Evolutionary conservation across 2,888 invertebrate genomes (phyloP), one percentile per base, ranked within the genome.

Genomic region (Congeria kusceri): DNA sequence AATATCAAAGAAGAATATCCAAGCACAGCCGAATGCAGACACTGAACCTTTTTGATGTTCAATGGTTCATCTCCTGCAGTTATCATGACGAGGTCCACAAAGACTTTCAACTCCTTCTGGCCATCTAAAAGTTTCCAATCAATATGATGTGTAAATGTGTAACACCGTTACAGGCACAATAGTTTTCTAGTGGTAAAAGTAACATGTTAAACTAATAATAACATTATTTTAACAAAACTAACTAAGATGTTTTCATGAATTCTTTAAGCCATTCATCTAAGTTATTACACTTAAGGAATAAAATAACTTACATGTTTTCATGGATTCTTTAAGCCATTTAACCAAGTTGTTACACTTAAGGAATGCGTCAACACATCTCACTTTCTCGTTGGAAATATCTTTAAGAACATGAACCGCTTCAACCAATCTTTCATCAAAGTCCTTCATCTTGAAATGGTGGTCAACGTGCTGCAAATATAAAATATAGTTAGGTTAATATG

Each of bases 1-100:
- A 91, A 92, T 49, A 92, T 92, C 23, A 92, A 86, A 9, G 92
- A 90, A 23, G 92, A 88, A 77, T 88, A 92, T 32, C 91, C 92
- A 7, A 88, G 90, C 15, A 89, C 90, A 5, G 92, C 91, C 7
- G 90, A 84, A 68, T 91, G 90, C 4, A 92, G 84, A 74, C 87
- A 90, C 66, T 88, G 87, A 18, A 92, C 92, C 67, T 85, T 85
- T 20, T 70, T 78, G 2, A 91, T 89, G 58, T 91, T 90, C 71
- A 89, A 87, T 74, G 79, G 83, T 25, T 79, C 80, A 49, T 91
- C 89, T 1, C 90, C 92, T 27, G 91, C 90, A 2, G 89, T 86
- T 46, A 90, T 90, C 83, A 87, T 85, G 7, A 91, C 91, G 44
- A 92, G 83, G 74, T 92, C 92, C 46, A 91, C 91, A 80, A 87